A percentile compares a stretch with the other conserved stretches of the same genome.
Evolutionary conservation across 2,113 vertebrate species (phyloP).

Genomic region (Tragelaphus imberbis): DNA sequence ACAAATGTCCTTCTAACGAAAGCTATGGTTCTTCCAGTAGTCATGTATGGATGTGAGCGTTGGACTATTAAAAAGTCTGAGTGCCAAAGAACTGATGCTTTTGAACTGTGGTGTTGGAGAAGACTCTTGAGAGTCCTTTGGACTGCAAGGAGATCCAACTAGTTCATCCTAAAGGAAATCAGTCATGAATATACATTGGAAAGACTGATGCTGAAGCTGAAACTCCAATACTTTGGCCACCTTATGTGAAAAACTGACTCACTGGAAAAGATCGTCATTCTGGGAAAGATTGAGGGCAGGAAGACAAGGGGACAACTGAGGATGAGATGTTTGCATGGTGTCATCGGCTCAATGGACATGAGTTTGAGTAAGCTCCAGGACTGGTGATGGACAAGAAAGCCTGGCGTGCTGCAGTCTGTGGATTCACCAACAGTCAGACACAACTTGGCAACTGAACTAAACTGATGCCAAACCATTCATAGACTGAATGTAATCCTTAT

Average conservation of each 20-base stretch:
- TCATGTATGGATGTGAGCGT: too few species aligned
- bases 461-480: background rate
- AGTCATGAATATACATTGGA: background rate
- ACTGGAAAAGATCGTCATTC: background rate
- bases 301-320: background rate
- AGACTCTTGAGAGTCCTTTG: background rate
- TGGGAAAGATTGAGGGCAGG: background rate
- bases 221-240: background rate
- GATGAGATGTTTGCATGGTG: background rate
- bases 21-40: too few species aligned
- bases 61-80: background rate
- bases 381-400: background rate
- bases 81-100: background rate
- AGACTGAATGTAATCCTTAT: background rate
- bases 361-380: background rate
- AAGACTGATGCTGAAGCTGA: background rate
- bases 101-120: background rate
- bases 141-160: background rate
- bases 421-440: fast-evolving
- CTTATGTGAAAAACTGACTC: background rate
- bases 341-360: background rate
- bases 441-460: background rate
- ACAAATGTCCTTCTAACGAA: too few species aligned
- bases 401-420: background rate
- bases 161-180: background rate